Evolutionary conservation across 2,888 invertebrate species (phyloP), one percentile per base, ranked within the genome.

Genomic region (Sacculina carcini): DNA sequence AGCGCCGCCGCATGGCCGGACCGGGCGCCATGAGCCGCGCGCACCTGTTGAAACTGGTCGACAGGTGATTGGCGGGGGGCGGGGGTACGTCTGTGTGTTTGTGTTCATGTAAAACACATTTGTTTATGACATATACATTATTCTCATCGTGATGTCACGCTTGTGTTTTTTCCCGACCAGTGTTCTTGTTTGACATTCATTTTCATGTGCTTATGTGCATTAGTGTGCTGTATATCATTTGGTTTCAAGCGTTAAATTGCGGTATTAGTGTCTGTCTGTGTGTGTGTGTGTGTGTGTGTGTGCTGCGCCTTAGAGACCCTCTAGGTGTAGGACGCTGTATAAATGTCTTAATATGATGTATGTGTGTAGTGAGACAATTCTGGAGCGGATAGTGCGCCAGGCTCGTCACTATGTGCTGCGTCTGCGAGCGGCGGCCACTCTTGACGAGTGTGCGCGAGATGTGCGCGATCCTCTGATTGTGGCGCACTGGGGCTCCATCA

Each of bases 331-430:
- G n/a, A n/a, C n/a, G n/a, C n/a, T n/a, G n/a, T n/a, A n/a, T n/a
- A n/a, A n/a, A n/a, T n/a, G n/a, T n/a, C n/a, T n/a, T n/a, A n/a
- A n/a, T n/a, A n/a, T n/a, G n/a, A n/a, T n/a, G n/a, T n/a, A n/a
- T n/a, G n/a, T n/a, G n/a, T 4, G n/a, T 28, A 46, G 32, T 24
- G 85, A 89, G 64, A 86, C 87, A 0, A 71, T 92, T n/a, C 66
- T 94, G 29, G 90, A 92, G 62, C 89, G 92, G 69, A 90, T 94
- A 50, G 89, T 94, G 53, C 80, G 85, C 58, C 92, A 94, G 65
- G 86, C 90, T 1, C 90, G 90, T 62, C 92, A 94, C 63, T 86
- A 85, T 64, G 86, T 90, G 58, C 80, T 92, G 76, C 70, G 90
- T 3, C 73, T 84, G 55, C 73, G 89, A 47, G 87, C 89, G 1